phyloP scores from a whole-genome alignment of 2,113 vertebrate genomes.

The Orientallactaga bullata region DNA sequence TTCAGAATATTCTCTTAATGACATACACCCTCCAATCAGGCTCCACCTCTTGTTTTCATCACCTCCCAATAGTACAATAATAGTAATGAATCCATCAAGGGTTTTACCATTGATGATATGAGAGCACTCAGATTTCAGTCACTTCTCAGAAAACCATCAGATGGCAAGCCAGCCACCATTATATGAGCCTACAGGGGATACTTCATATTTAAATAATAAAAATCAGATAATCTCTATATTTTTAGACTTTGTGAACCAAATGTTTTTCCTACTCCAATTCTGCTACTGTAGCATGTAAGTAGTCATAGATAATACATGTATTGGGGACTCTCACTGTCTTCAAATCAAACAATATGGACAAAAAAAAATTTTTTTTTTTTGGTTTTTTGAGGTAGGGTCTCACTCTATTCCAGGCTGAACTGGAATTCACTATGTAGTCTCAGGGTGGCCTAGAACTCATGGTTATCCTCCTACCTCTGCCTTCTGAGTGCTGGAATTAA shows the following conservation, averaged over 20 bases:
- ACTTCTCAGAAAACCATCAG: neutral
- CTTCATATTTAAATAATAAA: too few species aligned
- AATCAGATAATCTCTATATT: neutral
- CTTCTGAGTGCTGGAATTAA: too few species aligned
- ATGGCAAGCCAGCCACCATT: neutral
- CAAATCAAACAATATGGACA: slow-evolving; percentile 1
- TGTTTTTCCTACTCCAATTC: neutral
- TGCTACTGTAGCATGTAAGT: neutral
- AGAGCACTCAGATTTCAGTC: neutral
- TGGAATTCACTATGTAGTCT: too few species aligned
- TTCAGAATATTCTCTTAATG: neutral
- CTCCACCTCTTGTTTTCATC: neutral
- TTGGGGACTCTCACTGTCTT: neutral
- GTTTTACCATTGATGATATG: neutral
- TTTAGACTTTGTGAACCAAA: neutral
- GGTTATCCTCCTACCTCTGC: too few species aligned
- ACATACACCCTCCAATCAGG: neutral
- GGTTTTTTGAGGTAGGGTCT: too few species aligned
- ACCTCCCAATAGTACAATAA: neutral
- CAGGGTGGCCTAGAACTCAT: too few species aligned
- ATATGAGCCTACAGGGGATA: neutral
- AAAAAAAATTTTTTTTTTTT: too few species aligned
- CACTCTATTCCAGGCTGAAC: too few species aligned
- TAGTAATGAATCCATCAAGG: neutral
- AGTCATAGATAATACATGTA: neutral